A percentile compares a stretch with the other conserved stretches of the same genome.
Evolutionary conservation across 2,113 vertebrate species (phyloP).

Genomic region (Atractosteus spatula): DNA sequence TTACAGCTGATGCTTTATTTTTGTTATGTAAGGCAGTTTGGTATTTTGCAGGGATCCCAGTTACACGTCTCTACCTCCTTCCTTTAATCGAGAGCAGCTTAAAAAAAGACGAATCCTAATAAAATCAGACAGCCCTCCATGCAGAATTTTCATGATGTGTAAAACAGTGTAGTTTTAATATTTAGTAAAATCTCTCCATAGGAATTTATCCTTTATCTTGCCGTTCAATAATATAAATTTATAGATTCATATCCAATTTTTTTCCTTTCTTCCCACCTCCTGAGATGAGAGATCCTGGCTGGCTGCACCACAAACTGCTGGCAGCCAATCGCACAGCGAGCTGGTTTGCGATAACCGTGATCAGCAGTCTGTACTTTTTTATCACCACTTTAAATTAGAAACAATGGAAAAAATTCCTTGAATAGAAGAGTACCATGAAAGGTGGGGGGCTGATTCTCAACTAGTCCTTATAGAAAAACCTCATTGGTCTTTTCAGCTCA

Average conservation of each 20-base stretch:
- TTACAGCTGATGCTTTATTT: constrained; percentile 63
- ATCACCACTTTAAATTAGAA: constrained; percentile 57
- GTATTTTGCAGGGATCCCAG: constrained; percentile 77
- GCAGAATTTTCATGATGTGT: constrained; percentile 78
- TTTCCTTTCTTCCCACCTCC: constrained; percentile 62
- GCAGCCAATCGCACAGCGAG: constrained; percentile 60
- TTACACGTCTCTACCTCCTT: constrained; percentile 73
- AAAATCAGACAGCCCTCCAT: constrained; percentile 71
- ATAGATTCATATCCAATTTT: constrained; percentile 62
- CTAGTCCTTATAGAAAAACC: constrained; percentile 60
- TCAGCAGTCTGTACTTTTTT: constrained; percentile 61
- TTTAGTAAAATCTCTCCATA: constrained; percentile 78
- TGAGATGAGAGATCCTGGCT: constrained; percentile 53
- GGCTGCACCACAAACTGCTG: constrained; percentile 53
- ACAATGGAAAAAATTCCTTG: constrained; percentile 58
- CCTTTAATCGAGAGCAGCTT: constrained; percentile 70
- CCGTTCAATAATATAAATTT: constrained; percentile 72
- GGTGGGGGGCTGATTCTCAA: constrained; percentile 53
- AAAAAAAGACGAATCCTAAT: constrained; percentile 48
- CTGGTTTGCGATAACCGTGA: constrained; percentile 63
- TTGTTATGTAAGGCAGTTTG: constrained; percentile 73
- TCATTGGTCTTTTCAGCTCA: constrained; percentile 56
- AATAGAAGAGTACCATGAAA: constrained; percentile 58
- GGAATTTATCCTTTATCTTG: constrained; percentile 66
- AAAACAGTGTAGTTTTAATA: constrained; percentile 88